Conservation (phyloP, 2,797 vertebrate species). For the Chaenodraco wilsoni region DNA sequence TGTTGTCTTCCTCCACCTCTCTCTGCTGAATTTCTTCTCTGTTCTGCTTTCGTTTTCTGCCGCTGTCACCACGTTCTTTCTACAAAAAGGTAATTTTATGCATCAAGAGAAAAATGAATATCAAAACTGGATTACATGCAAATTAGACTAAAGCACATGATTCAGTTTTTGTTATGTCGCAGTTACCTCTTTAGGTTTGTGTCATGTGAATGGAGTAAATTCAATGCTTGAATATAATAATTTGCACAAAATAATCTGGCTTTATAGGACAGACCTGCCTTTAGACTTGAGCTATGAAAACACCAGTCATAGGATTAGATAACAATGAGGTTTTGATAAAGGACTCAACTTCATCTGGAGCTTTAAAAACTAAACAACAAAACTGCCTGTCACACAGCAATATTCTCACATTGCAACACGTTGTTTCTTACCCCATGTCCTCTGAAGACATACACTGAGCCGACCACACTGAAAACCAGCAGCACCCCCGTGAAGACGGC, state of each 20-base stretch:
- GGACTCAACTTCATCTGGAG: not conserved
- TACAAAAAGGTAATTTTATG: constrained; percentile 8
- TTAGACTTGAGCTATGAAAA: not conserved
- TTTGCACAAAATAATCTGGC: not conserved
- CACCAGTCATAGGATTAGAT: not conserved
- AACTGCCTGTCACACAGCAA: not conserved
- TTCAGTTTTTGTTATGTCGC: no score
- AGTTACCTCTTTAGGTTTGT: not conserved
- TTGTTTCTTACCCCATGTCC: constrained; percentile 74
- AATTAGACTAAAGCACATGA: not conserved
- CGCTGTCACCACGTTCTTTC: constrained; percentile 1
- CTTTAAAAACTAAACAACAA: not conserved
- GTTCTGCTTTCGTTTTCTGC: constrained; percentile 31
- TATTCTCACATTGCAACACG: not conserved
- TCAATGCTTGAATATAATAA: not conserved
- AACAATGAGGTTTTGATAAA: not conserved
- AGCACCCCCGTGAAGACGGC: constrained; percentile 50
- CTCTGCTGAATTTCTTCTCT: constrained; percentile 19
- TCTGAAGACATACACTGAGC: constrained; percentile 76
- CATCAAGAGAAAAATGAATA: not conserved
- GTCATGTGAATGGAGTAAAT: not conserved
- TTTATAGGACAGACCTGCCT: not conserved
- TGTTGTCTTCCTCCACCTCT: constrained; percentile 12
- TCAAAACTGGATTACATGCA: not conserved
- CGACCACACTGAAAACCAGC: constrained; percentile 73